phyloP scores from a whole-genome alignment of 92 coral and sea anemone species.

The Scolanthus callimorphus region DNA sequence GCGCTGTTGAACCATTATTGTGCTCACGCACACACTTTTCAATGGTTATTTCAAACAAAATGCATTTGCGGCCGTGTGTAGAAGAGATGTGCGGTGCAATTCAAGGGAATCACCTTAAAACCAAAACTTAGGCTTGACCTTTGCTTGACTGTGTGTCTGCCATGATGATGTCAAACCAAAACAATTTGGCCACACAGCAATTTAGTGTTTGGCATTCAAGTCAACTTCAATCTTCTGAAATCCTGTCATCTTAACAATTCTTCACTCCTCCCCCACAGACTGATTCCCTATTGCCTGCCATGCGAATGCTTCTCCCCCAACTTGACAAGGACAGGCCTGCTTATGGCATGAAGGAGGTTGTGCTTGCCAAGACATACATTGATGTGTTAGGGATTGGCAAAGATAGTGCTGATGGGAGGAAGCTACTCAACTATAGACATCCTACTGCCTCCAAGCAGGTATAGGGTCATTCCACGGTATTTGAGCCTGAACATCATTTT shows the following conservation, averaged over 20 bases:
- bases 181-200: neutral
- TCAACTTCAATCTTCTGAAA: neutral
- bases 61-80: too few relatives aligned
- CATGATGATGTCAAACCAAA: neutral
- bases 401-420: constrained; percentile 89
- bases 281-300: constrained; percentile 83
- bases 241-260: neutral
- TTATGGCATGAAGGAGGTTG: constrained; percentile 98
- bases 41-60: too few relatives aligned
- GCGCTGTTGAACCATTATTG: too few relatives aligned
- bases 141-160: neutral
- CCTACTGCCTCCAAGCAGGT: constrained; percentile 92
- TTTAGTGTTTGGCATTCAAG: neutral
- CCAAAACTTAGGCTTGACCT: too few relatives aligned
- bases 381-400: constrained; percentile 91
- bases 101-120: too few relatives aligned
- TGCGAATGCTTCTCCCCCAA: constrained; percentile 88
- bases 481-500: too few relatives aligned
- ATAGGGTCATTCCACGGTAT: too few relatives aligned
- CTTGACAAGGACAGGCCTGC: constrained; percentile 94
- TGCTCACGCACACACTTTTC: too few relatives aligned
- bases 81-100: too few relatives aligned
- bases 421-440: constrained; percentile 81
- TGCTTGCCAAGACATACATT: constrained; percentile 86
- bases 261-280: constrained; percentile 22